These are phyloP conservation scores for Eleutherodactylus coqui DNA, from an alignment of 2,797 vertebrate species.

Conservation along the genomic window DNA sequence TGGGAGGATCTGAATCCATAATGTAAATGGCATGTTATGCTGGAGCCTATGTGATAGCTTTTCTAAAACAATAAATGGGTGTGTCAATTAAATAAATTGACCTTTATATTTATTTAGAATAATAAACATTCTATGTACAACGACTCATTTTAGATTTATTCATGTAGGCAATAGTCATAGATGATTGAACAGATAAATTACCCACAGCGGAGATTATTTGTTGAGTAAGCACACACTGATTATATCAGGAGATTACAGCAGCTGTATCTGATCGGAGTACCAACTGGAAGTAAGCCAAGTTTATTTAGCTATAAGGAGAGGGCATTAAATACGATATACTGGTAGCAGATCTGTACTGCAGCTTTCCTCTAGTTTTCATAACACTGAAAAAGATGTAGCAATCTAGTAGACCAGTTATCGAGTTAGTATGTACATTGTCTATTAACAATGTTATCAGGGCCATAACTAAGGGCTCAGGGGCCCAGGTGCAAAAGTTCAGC, in stretches of 20 bases:
- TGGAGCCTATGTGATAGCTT: neutral
- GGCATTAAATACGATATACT: too few species aligned
- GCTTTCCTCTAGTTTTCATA: too few species aligned
- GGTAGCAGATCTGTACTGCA: too few species aligned
- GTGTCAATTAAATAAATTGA: neutral
- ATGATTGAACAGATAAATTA: neutral
- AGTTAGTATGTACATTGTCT: too few species aligned
- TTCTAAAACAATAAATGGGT: neutral
- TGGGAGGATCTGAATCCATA: neutral
- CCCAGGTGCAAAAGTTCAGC: too few species aligned
- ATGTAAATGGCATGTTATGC: conserved; percentile 1
- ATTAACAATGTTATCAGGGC: too few species aligned
- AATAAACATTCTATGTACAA: neutral
- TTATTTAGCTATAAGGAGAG: too few species aligned
- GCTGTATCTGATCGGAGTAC: too few species aligned
- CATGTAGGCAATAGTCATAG: neutral
- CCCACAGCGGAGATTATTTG: neutral
- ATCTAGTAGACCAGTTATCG: too few species aligned
- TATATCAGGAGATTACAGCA: neutral
- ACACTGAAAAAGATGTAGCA: too few species aligned
- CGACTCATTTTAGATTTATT: conserved; percentile 1
- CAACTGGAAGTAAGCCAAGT: too few species aligned
- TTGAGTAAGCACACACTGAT: neutral
- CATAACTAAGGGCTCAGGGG: too few species aligned
- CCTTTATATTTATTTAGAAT: neutral